phyloP scores from a whole-genome alignment of 2,888 invertebrate species.

The Melanotus villosus region DNA sequence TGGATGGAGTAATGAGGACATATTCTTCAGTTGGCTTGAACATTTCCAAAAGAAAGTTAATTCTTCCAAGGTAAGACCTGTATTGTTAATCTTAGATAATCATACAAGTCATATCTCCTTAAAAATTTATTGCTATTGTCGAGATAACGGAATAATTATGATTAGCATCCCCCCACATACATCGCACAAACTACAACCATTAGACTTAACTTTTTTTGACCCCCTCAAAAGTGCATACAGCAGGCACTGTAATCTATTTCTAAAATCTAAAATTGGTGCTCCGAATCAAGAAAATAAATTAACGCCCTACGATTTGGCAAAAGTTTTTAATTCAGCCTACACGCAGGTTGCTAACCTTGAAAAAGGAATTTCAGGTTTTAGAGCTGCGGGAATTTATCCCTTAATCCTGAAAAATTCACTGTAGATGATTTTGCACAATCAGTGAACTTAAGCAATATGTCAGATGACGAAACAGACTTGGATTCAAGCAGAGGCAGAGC shows the following conservation, averaged over 20 bases:
- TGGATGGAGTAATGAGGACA: not conserved
- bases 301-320: too few relatives aligned
- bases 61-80: too few relatives aligned
- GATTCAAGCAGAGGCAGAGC: too few relatives aligned
- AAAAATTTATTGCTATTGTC: constrained; percentile 46
- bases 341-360: too few relatives aligned
- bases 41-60: not conserved
- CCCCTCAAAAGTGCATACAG: constrained; percentile 57
- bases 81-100: not conserved
- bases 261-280: constrained; percentile 27
- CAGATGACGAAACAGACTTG: too few relatives aligned
- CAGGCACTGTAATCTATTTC: constrained; percentile 54
- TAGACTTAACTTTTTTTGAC: constrained; percentile 55
- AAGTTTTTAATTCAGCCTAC: too few relatives aligned
- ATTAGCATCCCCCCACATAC: constrained; percentile 50
- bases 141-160: constrained; percentile 52
- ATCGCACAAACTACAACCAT: constrained; percentile 54
- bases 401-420: too few relatives aligned
- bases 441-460: too few relatives aligned
- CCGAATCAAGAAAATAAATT: too few relatives aligned
- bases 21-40: not conserved
- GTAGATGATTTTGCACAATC: too few relatives aligned
- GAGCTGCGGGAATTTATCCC: too few relatives aligned
- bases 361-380: too few relatives aligned
- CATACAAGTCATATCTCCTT: constrained; percentile 54